Percentiles rank a stretch among this genome's conserved stretches.
These are phyloP conservation scores for Frieseomelitta varia DNA, from an alignment of 1,140 invertebrate species.

Conservation along the genomic window DNA sequence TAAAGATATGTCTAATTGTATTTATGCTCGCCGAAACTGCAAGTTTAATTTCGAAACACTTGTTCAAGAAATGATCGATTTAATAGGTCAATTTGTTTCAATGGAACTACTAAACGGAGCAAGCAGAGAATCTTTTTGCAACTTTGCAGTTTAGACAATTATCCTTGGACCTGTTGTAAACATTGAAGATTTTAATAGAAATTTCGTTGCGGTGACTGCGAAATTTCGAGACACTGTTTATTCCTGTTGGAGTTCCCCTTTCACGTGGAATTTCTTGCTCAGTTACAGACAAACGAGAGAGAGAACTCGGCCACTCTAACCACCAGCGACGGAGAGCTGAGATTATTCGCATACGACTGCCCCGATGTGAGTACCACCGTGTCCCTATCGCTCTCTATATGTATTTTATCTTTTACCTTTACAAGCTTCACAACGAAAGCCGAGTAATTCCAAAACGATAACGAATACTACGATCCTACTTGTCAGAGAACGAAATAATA, in stretches of 20 bases:
- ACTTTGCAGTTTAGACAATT: not conserved
- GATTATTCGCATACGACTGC: conserved; percentile 80
- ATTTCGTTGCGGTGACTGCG: not conserved
- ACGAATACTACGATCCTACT: conserved; percentile 6
- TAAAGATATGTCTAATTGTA: no score
- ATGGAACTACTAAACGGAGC: not conserved
- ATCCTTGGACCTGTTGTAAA: not conserved
- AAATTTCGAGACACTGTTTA: not conserved
- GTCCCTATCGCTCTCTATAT: not conserved
- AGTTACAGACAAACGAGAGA: conserved; percentile 81
- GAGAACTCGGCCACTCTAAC: conserved; percentile 80
- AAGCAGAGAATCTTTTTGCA: not conserved
- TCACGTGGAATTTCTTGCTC: conserved; percentile 14
- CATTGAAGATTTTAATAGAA: no score
- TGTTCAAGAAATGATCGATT: no score
- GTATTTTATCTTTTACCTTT: conserved; percentile 26
- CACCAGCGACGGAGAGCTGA: conserved; percentile 80
- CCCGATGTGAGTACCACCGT: conserved; percentile 78
- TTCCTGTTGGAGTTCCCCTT: not conserved
- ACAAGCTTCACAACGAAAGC: conserved; percentile 32
- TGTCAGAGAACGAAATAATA: not conserved
- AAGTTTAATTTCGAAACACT: no score
- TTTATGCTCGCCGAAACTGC: no score
- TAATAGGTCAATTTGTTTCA: no score
- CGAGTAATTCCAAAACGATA: conserved; percentile 19